A percentile compares a stretch with the other conserved stretches of the same genome.
phyloP scores from a whole-genome alignment of 2,797 vertebrate genomes.

The Pangasius macronema region DNA sequence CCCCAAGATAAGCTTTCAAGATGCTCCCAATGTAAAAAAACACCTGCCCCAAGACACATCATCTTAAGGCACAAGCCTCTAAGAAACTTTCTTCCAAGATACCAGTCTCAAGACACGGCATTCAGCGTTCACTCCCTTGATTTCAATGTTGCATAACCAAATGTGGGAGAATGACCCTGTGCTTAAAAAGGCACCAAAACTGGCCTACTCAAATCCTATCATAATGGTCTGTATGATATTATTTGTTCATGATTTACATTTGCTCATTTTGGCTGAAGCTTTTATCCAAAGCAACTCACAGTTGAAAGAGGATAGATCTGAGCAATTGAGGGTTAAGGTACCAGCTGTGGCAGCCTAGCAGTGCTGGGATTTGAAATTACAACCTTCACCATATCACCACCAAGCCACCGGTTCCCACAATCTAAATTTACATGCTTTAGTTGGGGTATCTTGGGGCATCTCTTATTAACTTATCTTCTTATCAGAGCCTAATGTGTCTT shows the following conservation, averaged over 20 bases:
- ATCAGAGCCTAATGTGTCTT: not conserved
- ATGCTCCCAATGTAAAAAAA: too few relatives aligned
- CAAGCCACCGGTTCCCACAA: not conserved
- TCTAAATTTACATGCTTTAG: not conserved
- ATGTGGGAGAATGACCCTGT: not conserved
- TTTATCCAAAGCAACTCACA: not conserved
- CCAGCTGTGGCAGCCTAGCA: not conserved
- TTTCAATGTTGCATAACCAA: not conserved
- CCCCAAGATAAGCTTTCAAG: too few relatives aligned
- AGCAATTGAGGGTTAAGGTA: not conserved
- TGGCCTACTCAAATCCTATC: not conserved
- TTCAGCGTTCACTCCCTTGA: not conserved
- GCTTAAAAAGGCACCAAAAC: not conserved
- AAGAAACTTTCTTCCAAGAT: not conserved
- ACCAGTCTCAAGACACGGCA: not conserved
- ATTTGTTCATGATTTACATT: not conserved
- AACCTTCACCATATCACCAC: not conserved
- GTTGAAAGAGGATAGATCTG: not conserved
- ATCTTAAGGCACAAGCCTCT: not conserved
- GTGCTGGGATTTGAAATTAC: not conserved
- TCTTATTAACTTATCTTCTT: not conserved
- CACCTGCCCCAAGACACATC: not conserved
- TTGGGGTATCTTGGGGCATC: not conserved
- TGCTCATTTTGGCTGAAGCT: not conserved
- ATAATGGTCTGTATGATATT: not conserved